Evolutionary conservation across 2,797 vertebrate species (phyloP), one percentile per base, ranked within the genome.

Genomic region (Leptatherina wallacei): DNA sequence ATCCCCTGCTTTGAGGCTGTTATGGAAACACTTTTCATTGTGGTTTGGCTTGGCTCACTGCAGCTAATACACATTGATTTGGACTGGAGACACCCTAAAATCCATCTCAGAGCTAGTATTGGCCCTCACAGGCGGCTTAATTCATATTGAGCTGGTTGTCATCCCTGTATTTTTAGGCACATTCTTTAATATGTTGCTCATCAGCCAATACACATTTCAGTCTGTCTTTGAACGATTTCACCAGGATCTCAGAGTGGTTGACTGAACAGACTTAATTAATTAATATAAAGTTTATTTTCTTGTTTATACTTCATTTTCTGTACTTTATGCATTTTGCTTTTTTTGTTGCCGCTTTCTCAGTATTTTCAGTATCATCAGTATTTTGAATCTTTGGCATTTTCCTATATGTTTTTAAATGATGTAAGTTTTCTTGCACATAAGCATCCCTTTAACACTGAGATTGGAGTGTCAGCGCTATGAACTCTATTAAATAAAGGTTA

Each of bases 1-100:
- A 33, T 52, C 59, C 35, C 29, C 42, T 51, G 14, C 64, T 68
- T 16, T 35, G 38, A 59, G 49, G 42, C 65, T 69, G 29, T 57
- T 49, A 35, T 63, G 61, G 29, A 72, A 30, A 62, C 24, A 33
- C 52, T 40, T 54, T 42, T 69, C 16, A 61, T 38, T 27, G 47
- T 35, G 38, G 59, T 55, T 63, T 58, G 24, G 58, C 61, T 69
- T 29, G 30, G 24, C 38, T 42, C 32, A 36, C 14, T 65, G n/a
- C 40, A 71, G 62, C 54, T 62, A 35, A 67, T 36, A 61, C 2
- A 30, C 36, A 57, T 49, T 58, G 60, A 69, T 52, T 57, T 20
- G 42, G 29, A 24, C 22, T 65, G 32, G 32, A 64, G 62, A 65
- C 20, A 65, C 49, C 18, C 40, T 54, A 6, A 55, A 62, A 71